Conservation (phyloP, 2,797 vertebrate genomes). For the Myotis findleyi region DNA sequence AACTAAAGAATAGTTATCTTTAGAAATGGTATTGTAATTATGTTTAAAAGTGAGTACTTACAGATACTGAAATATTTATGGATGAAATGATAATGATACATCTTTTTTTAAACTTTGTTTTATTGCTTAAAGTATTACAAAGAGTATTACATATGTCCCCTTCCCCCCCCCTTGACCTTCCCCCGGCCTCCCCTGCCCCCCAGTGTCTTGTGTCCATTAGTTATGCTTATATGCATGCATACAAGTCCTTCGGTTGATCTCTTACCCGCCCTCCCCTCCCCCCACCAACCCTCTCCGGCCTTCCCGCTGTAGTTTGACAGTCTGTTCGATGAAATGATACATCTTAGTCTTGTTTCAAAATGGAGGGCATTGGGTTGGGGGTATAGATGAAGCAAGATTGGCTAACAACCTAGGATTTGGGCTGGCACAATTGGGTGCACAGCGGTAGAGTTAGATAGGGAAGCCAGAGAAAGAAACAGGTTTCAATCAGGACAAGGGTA, state of each 20-base stretch:
- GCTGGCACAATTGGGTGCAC: not conserved
- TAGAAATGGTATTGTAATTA: not conserved
- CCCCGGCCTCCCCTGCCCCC: too few relatives aligned
- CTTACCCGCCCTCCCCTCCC: too few relatives aligned
- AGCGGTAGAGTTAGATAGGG: not conserved
- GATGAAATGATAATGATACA: slow-evolving; percentile 11
- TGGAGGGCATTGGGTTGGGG: not conserved
- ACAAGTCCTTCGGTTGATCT: too few relatives aligned
- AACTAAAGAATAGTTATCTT: not conserved
- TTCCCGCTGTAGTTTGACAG: too few relatives aligned
- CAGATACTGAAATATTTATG: slow-evolving; percentile 48
- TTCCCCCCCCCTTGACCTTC: too few relatives aligned
- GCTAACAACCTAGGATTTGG: not conserved
- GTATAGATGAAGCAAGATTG: not conserved
- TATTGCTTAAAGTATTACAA: too few relatives aligned
- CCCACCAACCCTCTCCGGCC: too few relatives aligned
- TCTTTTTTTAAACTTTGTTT: not conserved
- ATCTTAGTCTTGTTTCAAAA: slow-evolving; percentile 41
- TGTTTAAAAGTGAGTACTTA: slow-evolving; percentile 23
- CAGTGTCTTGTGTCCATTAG: too few relatives aligned
- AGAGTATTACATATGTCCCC: too few relatives aligned
- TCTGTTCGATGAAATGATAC: not conserved
- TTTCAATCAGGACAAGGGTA: not conserved
- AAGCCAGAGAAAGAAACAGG: not conserved
- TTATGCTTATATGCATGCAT: too few relatives aligned